phyloP scores from a whole-genome alignment of 2,797 vertebrate species.

The Enteromius paludinosus region DNA sequence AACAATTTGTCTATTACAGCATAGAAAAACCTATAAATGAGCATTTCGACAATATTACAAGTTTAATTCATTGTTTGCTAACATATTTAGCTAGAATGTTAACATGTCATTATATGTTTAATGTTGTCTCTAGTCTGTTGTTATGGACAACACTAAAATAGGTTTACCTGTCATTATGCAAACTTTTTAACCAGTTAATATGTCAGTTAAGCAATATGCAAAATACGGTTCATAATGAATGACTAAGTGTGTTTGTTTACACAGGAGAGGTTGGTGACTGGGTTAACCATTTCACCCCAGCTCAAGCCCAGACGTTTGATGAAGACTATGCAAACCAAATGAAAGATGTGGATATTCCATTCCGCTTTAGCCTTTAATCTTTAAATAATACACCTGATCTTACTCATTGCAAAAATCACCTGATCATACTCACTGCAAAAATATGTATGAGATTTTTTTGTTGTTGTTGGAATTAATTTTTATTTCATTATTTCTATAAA shows the following conservation, averaged over 20 bases:
- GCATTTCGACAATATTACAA: not conserved
- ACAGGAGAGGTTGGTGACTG: slow-evolving; percentile 85
- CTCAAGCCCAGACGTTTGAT: slow-evolving; percentile 80
- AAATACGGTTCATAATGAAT: not conserved
- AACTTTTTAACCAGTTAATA: not conserved
- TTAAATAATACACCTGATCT: not conserved
- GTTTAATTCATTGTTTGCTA: not conserved
- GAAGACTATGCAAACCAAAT: slow-evolving; percentile 82
- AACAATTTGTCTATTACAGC: not conserved
- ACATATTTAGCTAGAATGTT: not conserved
- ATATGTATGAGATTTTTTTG: not conserved
- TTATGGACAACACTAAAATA: not conserved
- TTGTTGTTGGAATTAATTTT: not conserved
- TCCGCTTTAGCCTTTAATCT: slow-evolving; percentile 71
- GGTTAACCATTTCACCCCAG: slow-evolving; percentile 81
- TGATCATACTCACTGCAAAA: too few species aligned
- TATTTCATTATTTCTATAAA: not conserved
- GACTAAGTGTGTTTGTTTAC: slow-evolving; percentile 43
- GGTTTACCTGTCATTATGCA: not conserved
- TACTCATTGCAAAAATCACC: not conserved
- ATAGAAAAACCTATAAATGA: not conserved
- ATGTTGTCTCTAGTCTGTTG: not conserved
- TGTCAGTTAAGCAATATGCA: not conserved
- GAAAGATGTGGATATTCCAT: slow-evolving; percentile 74
- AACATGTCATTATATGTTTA: not conserved